A percentile compares a stretch with the other conserved stretches of the same genome.
These are phyloP conservation scores for Sorex maritimensis DNA, from an alignment of 2,797 vertebrate species.

Conservation along the genomic window DNA sequence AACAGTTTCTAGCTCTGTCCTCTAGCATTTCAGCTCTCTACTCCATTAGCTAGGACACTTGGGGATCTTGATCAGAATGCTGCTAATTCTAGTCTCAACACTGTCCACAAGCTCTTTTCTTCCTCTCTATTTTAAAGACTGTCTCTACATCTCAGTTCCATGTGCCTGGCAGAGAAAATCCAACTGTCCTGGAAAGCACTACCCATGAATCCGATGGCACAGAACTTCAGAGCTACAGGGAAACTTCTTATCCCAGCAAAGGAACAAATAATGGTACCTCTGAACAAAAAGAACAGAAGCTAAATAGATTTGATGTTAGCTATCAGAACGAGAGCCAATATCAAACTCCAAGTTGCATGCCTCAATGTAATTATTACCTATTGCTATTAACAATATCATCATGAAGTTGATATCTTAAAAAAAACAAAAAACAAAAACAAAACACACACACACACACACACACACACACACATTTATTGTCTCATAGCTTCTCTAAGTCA, in stretches of 20 bases:
- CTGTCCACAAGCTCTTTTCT: neutral
- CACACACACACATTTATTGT: neutral
- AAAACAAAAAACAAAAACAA: too few relatives aligned
- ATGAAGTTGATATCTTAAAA: neutral
- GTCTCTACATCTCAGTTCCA: neutral
- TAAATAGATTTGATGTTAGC: neutral
- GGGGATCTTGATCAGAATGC: neutral
- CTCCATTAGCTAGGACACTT: too few relatives aligned
- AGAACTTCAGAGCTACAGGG: too few relatives aligned
- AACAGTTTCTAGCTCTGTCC: neutral
- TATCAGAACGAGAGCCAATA: too few relatives aligned
- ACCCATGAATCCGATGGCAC: neutral
- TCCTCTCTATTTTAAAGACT: neutral
- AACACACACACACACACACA: neutral
- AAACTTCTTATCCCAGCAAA: neutral
- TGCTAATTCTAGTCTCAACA: neutral
- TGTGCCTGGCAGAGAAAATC: neutral
- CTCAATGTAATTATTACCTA: neutral
- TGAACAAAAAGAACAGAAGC: neutral
- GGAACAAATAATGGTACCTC: neutral
- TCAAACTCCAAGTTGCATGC: neutral
- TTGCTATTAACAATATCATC: neutral
- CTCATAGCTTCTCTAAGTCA: neutral
- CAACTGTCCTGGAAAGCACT: neutral
- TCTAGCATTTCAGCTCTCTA: neutral